phyloP scores from a whole-genome alignment of 2,888 invertebrate genomes.

The Tiliacea aurago region DNA sequence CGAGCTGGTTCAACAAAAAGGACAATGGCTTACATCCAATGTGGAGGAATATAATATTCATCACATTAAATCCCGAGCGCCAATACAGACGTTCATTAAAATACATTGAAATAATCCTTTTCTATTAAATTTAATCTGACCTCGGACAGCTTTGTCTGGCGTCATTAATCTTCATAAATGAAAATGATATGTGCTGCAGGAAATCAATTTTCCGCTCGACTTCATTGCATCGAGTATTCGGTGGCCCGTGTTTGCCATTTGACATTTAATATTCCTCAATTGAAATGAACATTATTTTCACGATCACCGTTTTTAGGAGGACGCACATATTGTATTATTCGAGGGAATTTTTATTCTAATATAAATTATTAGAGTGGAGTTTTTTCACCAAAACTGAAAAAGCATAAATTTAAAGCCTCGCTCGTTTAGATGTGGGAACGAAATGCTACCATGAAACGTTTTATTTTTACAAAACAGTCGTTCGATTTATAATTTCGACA shows the following conservation, averaged over 20 bases:
- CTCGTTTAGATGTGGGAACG: background rate
- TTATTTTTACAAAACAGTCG: background rate
- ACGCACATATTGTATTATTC: slow-evolving; percentile 9
- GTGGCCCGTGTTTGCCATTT: slow-evolving; percentile 74
- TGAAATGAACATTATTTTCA: slow-evolving; percentile 59
- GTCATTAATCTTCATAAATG: slow-evolving; percentile 77
- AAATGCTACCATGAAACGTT: background rate
- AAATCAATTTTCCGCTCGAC: slow-evolving; percentile 85
- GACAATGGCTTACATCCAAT: slow-evolving; percentile 26
- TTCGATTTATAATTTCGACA: background rate
- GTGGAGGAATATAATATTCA: slow-evolving; percentile 43
- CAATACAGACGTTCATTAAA: slow-evolving; percentile 51
- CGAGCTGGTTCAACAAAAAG: slow-evolving; percentile 38
- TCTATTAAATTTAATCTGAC: slow-evolving; percentile 61
- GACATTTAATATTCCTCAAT: slow-evolving; percentile 76
- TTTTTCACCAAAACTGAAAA: slow-evolving; percentile 15
- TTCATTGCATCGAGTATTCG: slow-evolving; percentile 78
- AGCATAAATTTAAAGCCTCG: background rate
- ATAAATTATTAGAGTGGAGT: background rate
- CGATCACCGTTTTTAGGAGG: slow-evolving; percentile 62
- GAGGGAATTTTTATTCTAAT: background rate
- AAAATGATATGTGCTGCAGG: slow-evolving; percentile 82
- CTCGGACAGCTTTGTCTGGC: slow-evolving; percentile 60
- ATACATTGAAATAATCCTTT: slow-evolving; percentile 55
- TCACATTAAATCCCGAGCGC: slow-evolving; percentile 19